Conservation (phyloP, 2,888 invertebrate species). For the Eupithecia abbreviata region DNA sequence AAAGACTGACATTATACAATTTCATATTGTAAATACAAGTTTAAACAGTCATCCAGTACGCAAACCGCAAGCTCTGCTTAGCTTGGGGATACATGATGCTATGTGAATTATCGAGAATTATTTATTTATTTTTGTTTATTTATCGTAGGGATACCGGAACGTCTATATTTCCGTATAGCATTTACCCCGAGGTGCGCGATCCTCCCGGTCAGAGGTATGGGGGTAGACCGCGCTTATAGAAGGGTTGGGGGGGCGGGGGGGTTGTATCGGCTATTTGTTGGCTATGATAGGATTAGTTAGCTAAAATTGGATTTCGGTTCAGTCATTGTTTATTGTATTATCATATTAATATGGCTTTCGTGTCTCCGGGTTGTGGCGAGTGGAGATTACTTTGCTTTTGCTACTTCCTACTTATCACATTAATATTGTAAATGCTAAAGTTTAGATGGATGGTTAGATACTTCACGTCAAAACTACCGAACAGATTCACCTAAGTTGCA, state of each 20-base stretch:
- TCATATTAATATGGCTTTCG: constrained; percentile 10
- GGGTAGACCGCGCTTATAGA: not conserved
- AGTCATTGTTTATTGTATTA: constrained; percentile 18
- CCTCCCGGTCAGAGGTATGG: not conserved
- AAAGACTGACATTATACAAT: not conserved
- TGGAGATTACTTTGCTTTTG: not conserved
- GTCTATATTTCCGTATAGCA: not conserved
- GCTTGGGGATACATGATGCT: no score
- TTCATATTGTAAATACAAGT: no score
- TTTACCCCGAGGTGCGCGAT: not conserved
- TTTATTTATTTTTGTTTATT: no score
- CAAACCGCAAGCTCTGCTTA: no score
- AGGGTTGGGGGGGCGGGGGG: constrained; percentile 10
- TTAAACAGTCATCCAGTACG: no score
- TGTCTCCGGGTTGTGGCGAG: not conserved
- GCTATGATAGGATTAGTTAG: constrained; percentile 38
- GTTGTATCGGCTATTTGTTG: constrained; percentile 37
- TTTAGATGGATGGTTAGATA: no score
- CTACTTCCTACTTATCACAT: not conserved
- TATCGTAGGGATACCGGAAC: not conserved
- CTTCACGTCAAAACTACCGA: no score
- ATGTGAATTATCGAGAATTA: no score
- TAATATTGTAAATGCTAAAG: no score
- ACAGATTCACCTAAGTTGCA: no score
- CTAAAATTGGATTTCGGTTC: constrained; percentile 30